Evolutionary conservation across 2,113 vertebrate species (phyloP).

Genomic region (Dryoscopus gambensis): DNA sequence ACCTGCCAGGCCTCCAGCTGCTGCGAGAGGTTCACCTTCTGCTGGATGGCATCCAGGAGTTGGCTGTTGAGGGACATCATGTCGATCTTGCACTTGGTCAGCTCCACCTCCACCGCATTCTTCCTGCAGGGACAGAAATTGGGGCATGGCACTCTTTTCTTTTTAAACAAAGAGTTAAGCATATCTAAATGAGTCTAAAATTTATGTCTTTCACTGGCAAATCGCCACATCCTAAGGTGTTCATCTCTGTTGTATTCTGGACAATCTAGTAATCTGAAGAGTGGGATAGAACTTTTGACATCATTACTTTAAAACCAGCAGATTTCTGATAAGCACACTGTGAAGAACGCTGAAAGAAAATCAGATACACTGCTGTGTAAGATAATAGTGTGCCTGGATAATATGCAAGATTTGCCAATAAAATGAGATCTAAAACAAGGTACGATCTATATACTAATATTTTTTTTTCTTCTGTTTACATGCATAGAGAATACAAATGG

Average conservation of each 20-base stretch:
- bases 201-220: neutral
- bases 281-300: neutral
- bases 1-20: constrained; percentile 99
- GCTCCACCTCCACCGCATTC: constrained; percentile 92
- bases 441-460: neutral
- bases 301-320: neutral
- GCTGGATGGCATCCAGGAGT: constrained; percentile 95
- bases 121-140: constrained; percentile 76
- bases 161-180: neutral
- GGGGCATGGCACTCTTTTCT: neutral
- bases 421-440: neutral
- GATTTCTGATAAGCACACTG: neutral
- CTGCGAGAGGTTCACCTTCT: constrained; percentile 97
- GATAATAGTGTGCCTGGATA: neutral
- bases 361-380: neutral
- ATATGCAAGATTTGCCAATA: neutral
- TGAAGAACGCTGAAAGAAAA: neutral
- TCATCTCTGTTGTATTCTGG: neutral
- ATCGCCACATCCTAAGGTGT: neutral
- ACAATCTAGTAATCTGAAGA: neutral
- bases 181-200: neutral
- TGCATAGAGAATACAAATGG: neutral
- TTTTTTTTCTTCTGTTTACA: neutral
- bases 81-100: constrained; percentile 94
- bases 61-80: constrained; percentile 98